These are phyloP conservation scores for Catalaphyllia jardinei DNA, from an alignment of 64 coral and sea anemone species.

Conservation along the genomic window DNA sequence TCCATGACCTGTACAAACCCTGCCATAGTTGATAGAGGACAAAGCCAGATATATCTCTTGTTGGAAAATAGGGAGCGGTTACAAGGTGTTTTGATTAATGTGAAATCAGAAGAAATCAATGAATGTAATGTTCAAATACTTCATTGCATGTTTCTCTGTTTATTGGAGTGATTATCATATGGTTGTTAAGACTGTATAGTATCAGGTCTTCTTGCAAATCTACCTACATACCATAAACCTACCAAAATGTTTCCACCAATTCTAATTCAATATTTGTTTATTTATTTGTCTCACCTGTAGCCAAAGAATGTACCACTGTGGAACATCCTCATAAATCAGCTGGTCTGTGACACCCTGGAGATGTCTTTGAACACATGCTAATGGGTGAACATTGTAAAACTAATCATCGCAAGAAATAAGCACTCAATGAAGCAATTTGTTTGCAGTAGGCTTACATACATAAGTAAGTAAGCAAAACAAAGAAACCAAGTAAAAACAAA, in stretches of 20 bases:
- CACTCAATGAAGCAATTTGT: neutral
- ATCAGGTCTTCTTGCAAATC: too few relatives aligned
- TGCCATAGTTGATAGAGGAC: too few relatives aligned
- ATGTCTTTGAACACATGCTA: conserved; percentile 49
- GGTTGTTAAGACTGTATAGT: neutral
- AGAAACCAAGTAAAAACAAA: too few relatives aligned
- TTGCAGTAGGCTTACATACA: neutral
- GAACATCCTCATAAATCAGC: conserved; percentile 38
- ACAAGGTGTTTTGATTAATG: too few relatives aligned
- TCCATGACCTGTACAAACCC: too few relatives aligned
- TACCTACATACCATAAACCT: too few relatives aligned
- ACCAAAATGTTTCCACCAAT: too few relatives aligned
- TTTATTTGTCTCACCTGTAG: conserved; percentile 29
- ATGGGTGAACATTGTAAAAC: neutral
- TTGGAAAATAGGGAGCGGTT: too few relatives aligned
- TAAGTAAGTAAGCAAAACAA: neutral
- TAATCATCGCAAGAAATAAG: neutral
- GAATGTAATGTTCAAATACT: too few relatives aligned
- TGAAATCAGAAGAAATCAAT: too few relatives aligned
- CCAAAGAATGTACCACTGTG: conserved; percentile 48
- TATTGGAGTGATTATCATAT: neutral
- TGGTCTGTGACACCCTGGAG: conserved; percentile 55
- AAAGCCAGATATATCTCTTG: too few relatives aligned
- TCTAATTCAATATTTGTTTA: neutral
- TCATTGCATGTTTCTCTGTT: neutral